Evolutionary conservation across 2,113 vertebrate genomes (phyloP), one percentile per base, ranked within the genome.

Genomic region (Sinocyclocheilus anshuiensis): DNA sequence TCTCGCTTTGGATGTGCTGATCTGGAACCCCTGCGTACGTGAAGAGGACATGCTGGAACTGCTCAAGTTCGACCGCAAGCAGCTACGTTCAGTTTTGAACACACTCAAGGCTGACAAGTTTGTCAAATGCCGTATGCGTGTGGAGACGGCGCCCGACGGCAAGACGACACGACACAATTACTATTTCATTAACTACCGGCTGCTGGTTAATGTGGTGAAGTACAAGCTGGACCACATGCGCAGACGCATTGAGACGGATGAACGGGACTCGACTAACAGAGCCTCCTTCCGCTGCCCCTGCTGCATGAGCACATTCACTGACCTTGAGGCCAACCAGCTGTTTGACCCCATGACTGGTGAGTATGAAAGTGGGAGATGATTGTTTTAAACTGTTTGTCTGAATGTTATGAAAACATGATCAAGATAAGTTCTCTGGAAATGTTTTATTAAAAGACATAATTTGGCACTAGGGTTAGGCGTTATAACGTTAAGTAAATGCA

Each of bases 141-240:
- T 99, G 45, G 98, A 99, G 92, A 99, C 98, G 0, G 97, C 98
- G 8, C 93, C 95, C 0, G 98, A 99, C 33, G 98, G 98, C 85
- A 99, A 99, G 92, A 97, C 97, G 22, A 99, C 98, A 0, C 94
- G 98, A 0, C 98, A 99, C 87, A 99, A 99, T 92, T 99, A 98
- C 90, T 99, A 99, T 84, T 99, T 99, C 91, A 99, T 99, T 91
- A 99, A 97, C 93, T 99, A 99, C 92, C 96, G 96, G 61, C 94
- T 98, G 20, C 95, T 99, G 75, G 98, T 99, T 65, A 99, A 99
- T 0, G 98, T 99, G 77, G 97, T 99, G 61, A 99, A 99, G 89
- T 99, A 99, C 88, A 99, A 99, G 90, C 90, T 99, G 94, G 98
- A 99, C 91, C 98, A 99, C 94, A 99, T 99, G 97, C 95, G 97